Percentiles rank a stretch among this genome's conserved stretches.
These are phyloP conservation scores for Idaea biselata DNA, from an alignment of 2,888 invertebrate species.

Conservation along the genomic window DNA sequence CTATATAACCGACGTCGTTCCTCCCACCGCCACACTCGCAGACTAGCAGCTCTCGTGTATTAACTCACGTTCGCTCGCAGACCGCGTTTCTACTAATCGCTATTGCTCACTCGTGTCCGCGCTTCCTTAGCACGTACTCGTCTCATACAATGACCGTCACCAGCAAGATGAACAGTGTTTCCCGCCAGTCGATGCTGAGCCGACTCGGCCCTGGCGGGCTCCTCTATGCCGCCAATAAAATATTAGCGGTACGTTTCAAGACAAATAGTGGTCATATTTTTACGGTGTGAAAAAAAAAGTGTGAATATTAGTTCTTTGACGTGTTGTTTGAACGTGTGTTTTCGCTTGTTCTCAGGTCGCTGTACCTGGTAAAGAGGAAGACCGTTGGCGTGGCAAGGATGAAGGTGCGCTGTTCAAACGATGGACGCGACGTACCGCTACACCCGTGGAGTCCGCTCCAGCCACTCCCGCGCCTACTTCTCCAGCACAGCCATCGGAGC, in stretches of 20 bases:
- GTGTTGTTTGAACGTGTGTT: constrained; percentile 62
- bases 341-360: constrained; percentile 76
- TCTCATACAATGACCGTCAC: constrained; percentile 68
- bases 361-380: constrained; percentile 73
- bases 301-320: constrained; percentile 32
- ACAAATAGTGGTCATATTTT: constrained; percentile 44
- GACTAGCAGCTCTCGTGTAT: constrained; percentile 57
- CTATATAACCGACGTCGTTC: constrained; percentile 66
- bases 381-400: constrained; percentile 71
- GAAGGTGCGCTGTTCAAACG: constrained; percentile 72
- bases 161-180: constrained; percentile 79
- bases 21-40: constrained; percentile 71
- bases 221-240: constrained; percentile 74
- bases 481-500: constrained; percentile 66
- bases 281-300: constrained; percentile 12
- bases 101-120: constrained; percentile 61
- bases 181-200: constrained; percentile 72
- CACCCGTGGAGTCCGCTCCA: constrained; percentile 50
- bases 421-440: constrained; percentile 65
- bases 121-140: constrained; percentile 52
- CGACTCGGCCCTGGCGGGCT: constrained; percentile 75
- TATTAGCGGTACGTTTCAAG: constrained; percentile 74
- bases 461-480: constrained; percentile 45
- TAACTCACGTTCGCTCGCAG: constrained; percentile 56
- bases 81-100: constrained; percentile 41